Conservation (phyloP, 64 coral and sea anemone species). For the Montipora capricornis region DNA sequence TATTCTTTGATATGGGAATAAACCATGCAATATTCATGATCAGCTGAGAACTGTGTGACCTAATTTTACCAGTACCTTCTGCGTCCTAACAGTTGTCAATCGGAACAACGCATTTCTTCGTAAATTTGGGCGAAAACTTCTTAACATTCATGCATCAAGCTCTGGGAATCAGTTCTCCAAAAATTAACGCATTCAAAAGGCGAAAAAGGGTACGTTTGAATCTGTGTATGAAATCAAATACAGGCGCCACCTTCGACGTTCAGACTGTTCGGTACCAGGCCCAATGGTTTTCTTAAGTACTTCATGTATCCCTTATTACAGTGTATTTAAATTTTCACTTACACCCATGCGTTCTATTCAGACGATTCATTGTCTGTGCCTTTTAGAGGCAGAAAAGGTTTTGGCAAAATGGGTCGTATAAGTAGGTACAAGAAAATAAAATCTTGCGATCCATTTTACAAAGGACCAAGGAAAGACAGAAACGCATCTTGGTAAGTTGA, state of each 20-base stretch:
- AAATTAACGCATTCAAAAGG: background rate
- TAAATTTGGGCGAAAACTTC: background rate
- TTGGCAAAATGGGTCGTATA: constrained; percentile 74
- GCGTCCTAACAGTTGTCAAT: background rate
- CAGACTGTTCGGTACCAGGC: too few relatives aligned
- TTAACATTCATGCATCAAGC: background rate
- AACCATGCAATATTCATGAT: too few relatives aligned
- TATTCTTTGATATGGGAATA: too few relatives aligned
- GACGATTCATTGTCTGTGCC: too few relatives aligned
- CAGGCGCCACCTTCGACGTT: too few relatives aligned
- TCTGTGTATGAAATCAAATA: too few relatives aligned
- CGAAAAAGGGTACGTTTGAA: too few relatives aligned
- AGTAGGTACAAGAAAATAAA: constrained; percentile 91
- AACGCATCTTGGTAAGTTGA: constrained; percentile 48
- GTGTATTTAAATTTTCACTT: too few relatives aligned
- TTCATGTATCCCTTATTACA: too few relatives aligned
- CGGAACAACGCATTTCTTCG: background rate
- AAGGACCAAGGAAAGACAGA: constrained; percentile 77
- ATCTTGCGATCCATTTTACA: constrained; percentile 95
- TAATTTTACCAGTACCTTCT: background rate
- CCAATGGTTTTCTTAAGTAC: too few relatives aligned
- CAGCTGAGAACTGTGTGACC: too few relatives aligned
- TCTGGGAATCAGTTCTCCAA: background rate
- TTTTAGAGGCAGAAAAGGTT: background rate
- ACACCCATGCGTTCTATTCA: too few relatives aligned